phyloP scores from a whole-genome alignment of 2,797 vertebrate genomes.

The Limnodromus scolopaceus region DNA sequence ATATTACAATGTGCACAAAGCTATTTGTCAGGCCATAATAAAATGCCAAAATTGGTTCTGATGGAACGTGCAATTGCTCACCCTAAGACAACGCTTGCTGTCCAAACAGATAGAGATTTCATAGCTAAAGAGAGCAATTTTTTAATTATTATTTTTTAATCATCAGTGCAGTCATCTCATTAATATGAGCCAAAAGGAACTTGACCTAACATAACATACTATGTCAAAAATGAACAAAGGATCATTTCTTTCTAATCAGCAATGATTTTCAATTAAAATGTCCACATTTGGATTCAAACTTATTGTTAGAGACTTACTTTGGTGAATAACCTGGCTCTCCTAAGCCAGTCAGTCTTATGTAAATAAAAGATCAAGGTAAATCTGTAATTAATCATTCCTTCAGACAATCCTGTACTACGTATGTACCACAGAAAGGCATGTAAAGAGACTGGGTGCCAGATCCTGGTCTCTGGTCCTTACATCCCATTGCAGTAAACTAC shows the following conservation, averaged over 20 bases:
- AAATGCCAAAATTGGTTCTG: constrained; percentile 14
- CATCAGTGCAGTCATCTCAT: neutral
- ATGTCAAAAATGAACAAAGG: constrained; percentile 23
- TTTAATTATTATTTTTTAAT: constrained; percentile 36
- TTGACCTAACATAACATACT: constrained; percentile 14
- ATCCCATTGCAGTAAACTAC: neutral
- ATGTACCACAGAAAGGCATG: neutral
- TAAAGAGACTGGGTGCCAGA: neutral
- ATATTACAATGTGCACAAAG: neutral
- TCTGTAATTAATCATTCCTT: neutral
- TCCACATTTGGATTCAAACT: neutral
- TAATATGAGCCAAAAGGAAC: constrained; percentile 5
- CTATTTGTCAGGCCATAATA: constrained; percentile 22
- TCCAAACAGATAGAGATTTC: constrained; percentile 19
- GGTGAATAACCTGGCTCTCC: neutral
- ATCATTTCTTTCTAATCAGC: neutral
- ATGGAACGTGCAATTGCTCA: neutral
- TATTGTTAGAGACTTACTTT: neutral
- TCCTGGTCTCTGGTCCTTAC: neutral
- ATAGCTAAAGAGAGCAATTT: neutral
- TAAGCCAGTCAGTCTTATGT: neutral
- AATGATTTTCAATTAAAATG: constrained; percentile 34
- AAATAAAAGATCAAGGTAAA: neutral
- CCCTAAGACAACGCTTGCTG: constrained; percentile 12
- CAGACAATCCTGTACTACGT: neutral